These are phyloP conservation scores for Poicephalus meyeri DNA, from an alignment of 2,113 vertebrate genomes.

Conservation along the genomic window DNA sequence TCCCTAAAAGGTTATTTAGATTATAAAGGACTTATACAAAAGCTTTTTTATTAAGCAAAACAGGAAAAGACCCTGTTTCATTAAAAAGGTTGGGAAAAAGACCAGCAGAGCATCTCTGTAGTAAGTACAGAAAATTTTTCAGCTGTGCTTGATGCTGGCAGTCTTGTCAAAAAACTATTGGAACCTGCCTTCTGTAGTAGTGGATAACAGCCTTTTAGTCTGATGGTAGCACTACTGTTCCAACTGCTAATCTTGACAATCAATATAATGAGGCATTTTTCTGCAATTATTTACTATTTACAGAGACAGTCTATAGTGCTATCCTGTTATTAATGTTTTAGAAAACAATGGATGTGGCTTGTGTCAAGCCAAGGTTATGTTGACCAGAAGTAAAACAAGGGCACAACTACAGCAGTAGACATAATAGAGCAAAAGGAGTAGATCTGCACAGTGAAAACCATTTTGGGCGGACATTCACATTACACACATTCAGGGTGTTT, in stretches of 20 bases:
- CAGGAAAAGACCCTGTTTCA: fast-evolving
- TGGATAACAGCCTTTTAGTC: background rate
- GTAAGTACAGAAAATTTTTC: background rate
- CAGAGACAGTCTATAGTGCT: background rate
- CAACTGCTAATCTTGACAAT: background rate
- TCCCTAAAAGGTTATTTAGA: background rate
- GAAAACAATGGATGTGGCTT: background rate
- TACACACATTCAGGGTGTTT: background rate
- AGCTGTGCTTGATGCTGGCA: background rate
- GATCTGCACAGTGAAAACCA: background rate
- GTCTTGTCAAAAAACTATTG: background rate
- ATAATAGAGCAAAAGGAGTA: background rate
- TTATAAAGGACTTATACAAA: fast-evolving
- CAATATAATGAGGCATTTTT: background rate
- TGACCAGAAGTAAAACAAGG: background rate
- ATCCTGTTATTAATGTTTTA: background rate
- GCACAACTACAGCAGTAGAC: fast-evolving
- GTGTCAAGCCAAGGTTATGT: background rate
- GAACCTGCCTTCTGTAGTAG: background rate
- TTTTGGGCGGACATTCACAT: background rate
- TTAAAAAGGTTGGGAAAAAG: background rate
- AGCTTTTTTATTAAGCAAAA: background rate
- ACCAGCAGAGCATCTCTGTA: background rate
- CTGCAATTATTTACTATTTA: background rate
- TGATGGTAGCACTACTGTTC: background rate